phyloP scores from a whole-genome alignment of 2,113 vertebrate species.

The Pachyramphus minor region DNA sequence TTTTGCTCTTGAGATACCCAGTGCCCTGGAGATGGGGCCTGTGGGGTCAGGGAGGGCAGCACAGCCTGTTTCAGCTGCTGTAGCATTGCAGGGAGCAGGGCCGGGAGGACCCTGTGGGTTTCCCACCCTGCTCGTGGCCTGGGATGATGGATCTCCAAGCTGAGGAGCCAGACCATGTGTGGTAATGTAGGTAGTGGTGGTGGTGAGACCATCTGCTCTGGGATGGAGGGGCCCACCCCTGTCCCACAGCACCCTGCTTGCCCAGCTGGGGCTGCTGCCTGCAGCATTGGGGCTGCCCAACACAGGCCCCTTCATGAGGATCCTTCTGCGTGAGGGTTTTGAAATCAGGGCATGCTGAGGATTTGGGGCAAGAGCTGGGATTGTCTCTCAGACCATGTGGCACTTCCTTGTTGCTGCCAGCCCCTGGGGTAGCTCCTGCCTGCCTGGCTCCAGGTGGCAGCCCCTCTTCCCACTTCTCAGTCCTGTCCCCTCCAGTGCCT shows the following conservation, averaged over 20 bases:
- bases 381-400: accelerated
- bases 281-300: accelerated
- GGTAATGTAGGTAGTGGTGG: neutral
- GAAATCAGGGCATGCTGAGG: neutral
- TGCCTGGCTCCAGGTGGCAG: accelerated
- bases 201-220: neutral
- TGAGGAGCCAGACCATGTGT: neutral
- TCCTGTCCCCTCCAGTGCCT: neutral
- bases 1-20: neutral
- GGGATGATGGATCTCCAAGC: neutral
- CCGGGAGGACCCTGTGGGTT: neutral
- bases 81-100: accelerated
- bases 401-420: neutral
- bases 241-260: accelerated
- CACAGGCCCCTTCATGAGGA: accelerated
- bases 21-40: neutral
- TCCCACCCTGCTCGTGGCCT: neutral
- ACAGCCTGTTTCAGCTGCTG: accelerated
- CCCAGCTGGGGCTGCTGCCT: neutral
- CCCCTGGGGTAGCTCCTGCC: neutral
- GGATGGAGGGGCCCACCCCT: neutral
- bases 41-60: neutral
- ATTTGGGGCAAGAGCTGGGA: neutral
- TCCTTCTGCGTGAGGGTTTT: neutral
- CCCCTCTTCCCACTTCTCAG: neutral